Percentiles rank a stretch among this genome's conserved stretches.
Evolutionary conservation across 1,140 invertebrate genomes (phyloP).

Genomic region (Diachasmimorpha longicaudata): DNA sequence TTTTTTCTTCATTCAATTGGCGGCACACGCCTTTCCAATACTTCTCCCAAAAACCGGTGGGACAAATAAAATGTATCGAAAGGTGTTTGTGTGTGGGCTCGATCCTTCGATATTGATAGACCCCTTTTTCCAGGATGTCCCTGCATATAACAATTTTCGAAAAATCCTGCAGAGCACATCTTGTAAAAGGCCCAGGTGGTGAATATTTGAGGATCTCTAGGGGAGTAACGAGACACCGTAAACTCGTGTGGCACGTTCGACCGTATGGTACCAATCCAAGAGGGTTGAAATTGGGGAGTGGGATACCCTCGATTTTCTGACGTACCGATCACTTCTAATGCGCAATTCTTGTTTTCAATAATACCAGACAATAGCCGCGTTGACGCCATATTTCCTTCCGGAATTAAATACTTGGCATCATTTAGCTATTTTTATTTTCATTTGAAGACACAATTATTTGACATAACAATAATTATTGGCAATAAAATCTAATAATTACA

Average conservation of each 20-base stretch:
- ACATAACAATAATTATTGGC: no score
- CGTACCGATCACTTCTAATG: no score
- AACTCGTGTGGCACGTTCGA: background rate
- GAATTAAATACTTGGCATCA: no score
- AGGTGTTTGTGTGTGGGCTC: background rate
- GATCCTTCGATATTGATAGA: slow-evolving; percentile 17
- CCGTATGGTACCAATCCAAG: background rate
- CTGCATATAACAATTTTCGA: background rate
- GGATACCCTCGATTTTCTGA: no score
- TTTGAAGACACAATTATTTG: no score
- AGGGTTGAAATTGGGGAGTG: background rate
- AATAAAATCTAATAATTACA: no score
- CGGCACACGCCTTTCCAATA: slow-evolving; percentile 8
- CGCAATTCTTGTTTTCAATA: no score
- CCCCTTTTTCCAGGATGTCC: slow-evolving; percentile 19
- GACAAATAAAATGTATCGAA: slow-evolving; percentile 3
- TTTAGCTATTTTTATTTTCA: no score
- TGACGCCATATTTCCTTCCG: no score
- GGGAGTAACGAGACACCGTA: slow-evolving; percentile 8
- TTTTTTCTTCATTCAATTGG: background rate
- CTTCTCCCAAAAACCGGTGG: background rate
- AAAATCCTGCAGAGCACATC: background rate
- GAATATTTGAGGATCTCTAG: background rate
- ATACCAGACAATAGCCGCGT: no score
- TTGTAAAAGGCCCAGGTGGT: slow-evolving; percentile 18